These are phyloP conservation scores for Artemia sinica DNA, from an alignment of 2,888 invertebrate genomes.

Conservation along the genomic window DNA sequence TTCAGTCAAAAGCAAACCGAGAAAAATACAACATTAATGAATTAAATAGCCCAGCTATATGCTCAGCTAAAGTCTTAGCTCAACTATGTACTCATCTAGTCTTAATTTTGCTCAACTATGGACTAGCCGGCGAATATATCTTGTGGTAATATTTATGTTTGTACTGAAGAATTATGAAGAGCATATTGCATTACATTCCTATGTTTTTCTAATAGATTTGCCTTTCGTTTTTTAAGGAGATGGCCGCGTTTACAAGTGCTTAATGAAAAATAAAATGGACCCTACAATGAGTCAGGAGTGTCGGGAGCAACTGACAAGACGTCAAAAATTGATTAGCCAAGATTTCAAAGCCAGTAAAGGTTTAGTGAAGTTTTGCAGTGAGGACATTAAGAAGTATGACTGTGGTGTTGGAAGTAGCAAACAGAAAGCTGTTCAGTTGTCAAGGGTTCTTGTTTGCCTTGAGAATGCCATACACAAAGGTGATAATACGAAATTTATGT, in stretches of 20 bases:
- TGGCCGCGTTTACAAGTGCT: slow-evolving; percentile 70
- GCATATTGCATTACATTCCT: neutral
- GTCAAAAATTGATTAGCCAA: slow-evolving; percentile 70
- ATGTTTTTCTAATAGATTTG: slow-evolving; percentile 38
- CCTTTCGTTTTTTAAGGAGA: slow-evolving; percentile 56
- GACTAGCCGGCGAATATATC: no score
- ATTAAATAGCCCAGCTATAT: no score
- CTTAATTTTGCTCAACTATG: no score
- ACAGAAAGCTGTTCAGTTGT: slow-evolving; percentile 63
- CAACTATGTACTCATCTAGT: no score
- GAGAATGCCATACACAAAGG: slow-evolving; percentile 58
- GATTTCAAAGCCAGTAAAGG: slow-evolving; percentile 81
- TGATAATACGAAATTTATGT: slow-evolving; percentile 18
- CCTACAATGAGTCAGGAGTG: slow-evolving; percentile 46
- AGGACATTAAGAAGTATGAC: slow-evolving; percentile 66
- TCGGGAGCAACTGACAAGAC: slow-evolving; percentile 58
- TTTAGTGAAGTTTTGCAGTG: slow-evolving; percentile 66
- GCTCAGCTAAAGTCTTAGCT: no score
- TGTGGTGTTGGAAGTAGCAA: slow-evolving; percentile 47
- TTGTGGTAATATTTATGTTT: no score
- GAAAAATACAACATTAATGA: no score
- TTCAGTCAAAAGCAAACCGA: no score
- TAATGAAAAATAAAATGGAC: slow-evolving; percentile 62
- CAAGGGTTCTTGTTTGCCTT: slow-evolving; percentile 78
- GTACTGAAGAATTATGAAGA: no score